Evolutionary conservation across 2,113 vertebrate species (phyloP), one percentile per base, ranked within the genome.

Genomic region (Agapornis roseicollis): DNA sequence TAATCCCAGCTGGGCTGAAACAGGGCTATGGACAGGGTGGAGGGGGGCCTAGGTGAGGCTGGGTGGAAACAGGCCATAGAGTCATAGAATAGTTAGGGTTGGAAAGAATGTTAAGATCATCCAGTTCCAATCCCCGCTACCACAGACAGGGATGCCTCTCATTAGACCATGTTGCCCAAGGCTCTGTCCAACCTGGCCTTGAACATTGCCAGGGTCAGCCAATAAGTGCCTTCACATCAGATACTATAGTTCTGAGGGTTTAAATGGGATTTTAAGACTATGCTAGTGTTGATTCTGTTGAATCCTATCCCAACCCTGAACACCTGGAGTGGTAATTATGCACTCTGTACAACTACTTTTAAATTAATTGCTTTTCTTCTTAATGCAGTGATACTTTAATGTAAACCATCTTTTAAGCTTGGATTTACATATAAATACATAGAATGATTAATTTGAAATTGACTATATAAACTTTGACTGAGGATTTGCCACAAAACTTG

Each of bases 391-490:
- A 55, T 56, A 42, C 6, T 63, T 37, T 19, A 80, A 79, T 23
- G 2, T 49, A 76, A 93, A 89, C 56, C 7, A 53, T 31, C 65
- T 81, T 89, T 85, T 84, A 71, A 76, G 33, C 20, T 60, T 27
- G 42, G 19, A 53, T 7, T 81, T 85, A 27, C 2, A 19, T 41
- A 23, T 50, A n/a, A 63, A 55, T 66, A 29, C 33, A 77, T n/a
- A 56, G 20, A 88, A 66, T 64, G 70, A 94, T 86, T 73, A 65
- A 73, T 71, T 66, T 91, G 52, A 71, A 91, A 87, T 11, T 53
- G 25, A 33, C 9, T 44, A 28, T 65, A 27, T 28, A 42, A 74
- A 78, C 4, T 44, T 89, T 13, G 66, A 6, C 17, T 63, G n/a
- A 35, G 10, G 42, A 37, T 68, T 87, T 79, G 5, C 64, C 37